Evolutionary conservation across 92 coral and sea anemone species (phyloP), one percentile per base, ranked within the genome.

Genomic region (Porites rus): DNA sequence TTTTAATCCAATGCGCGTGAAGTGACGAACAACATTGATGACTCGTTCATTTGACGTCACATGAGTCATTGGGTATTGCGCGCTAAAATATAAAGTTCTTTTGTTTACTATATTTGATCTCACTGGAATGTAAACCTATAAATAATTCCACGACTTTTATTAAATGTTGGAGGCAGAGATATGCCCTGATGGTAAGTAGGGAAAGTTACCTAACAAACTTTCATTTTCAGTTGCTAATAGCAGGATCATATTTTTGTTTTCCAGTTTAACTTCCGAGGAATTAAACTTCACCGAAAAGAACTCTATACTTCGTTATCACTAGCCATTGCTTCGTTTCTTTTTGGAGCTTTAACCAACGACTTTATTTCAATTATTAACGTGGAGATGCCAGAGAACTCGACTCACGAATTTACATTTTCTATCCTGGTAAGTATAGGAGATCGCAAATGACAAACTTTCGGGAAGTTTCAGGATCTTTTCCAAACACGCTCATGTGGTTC

Each of bases 361-460:
- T 93, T 92, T 72, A 86, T 93, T 56, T 91, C 99, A 54, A 88
- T 93, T 62, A 66, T 95, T 10, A 79, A 86, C 69, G 89, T 90
- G 61, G 99, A 97, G 82, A 93, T 94, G 92, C 99, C 99, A 2
- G 99, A 97, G 90, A 89, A 93, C 31, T 93, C 96, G 77, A 95
- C 99, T 4, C 98, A 95, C 62, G 87, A 91, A 25, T 90, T 95
- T 78, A 97, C 99, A 10, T 88, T 95, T 61, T 77, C 95, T 19
- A 59, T 97, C 28, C 76, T 97, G 94, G 99, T 97, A 78, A 88
- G 98, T 87, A 24, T 11, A 17, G 46, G 46, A 38, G 46, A 38
- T 38, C 46, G 46, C 46, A 38, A 38, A 38, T 38, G 6, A 38
- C 46, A 38, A 38, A 4, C 46, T 38, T 38, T 38, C 46, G 46